Conservation (phyloP, 2,113 vertebrate species). For the Crypturellus undulatus region DNA sequence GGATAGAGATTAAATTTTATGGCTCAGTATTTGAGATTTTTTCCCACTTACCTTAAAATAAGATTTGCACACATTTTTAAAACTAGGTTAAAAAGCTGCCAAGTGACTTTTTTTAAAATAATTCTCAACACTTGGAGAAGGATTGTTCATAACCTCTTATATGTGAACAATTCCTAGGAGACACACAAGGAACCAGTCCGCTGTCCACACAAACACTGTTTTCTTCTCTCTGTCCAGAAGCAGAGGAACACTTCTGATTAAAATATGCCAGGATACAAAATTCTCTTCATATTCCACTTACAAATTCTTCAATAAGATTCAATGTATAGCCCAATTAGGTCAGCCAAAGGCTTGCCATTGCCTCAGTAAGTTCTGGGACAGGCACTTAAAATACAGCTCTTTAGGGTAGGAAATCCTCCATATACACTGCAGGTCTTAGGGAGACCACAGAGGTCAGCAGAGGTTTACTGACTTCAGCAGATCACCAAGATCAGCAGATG, state of each 20-base stretch:
- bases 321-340: constrained; percentile 23
- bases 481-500: constrained; percentile 63
- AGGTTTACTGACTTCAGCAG: constrained; percentile 54
- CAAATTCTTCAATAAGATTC: background rate
- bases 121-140: background rate
- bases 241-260: background rate
- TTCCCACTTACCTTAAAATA: constrained; percentile 24
- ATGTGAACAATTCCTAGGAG: background rate
- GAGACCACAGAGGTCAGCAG: constrained; percentile 47
- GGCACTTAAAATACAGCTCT: background rate
- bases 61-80: constrained; percentile 35
- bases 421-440: constrained; percentile 3
- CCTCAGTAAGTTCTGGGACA: constrained; percentile 3
- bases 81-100: constrained; percentile 11
- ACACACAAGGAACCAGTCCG: background rate
- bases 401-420: constrained; percentile 31
- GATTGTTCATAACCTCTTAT: background rate
- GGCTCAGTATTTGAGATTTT: background rate
- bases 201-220: background rate
- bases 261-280: background rate
- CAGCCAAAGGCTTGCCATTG: background rate
- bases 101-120: constrained; percentile 15
- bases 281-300: background rate
- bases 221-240: background rate
- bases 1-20: background rate